These are phyloP conservation scores for Candidula unifasciata DNA, from an alignment of 2,888 invertebrate genomes.

Conservation along the genomic window DNA sequence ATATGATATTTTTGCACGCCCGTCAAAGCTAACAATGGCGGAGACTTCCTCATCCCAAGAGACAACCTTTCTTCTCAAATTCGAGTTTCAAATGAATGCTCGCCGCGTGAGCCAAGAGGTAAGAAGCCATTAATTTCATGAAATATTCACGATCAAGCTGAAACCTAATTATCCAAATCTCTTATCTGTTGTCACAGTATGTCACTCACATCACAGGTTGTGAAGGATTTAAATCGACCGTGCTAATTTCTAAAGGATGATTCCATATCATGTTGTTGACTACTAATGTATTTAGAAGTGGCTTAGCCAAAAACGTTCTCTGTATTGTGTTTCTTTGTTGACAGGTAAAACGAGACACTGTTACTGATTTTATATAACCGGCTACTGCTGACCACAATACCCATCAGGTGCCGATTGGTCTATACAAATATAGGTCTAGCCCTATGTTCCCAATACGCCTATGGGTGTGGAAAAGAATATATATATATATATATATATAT, in stretches of 20 bases:
- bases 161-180: constrained; percentile 7
- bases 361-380: too few relatives aligned
- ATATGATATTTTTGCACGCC: not conserved
- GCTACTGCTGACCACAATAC: too few relatives aligned
- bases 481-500: too few relatives aligned
- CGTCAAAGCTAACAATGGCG: not conserved
- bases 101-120: not conserved
- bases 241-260: not conserved
- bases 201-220: not conserved
- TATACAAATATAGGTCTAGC: too few relatives aligned
- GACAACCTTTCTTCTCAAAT: not conserved
- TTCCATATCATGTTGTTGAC: too few relatives aligned
- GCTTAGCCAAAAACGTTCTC: too few relatives aligned
- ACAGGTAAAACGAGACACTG: too few relatives aligned
- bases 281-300: too few relatives aligned
- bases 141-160: constrained; percentile 16
- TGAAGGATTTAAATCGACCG: not conserved
- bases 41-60: not conserved
- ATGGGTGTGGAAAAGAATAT: too few relatives aligned
- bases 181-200: not conserved
- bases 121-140: constrained; percentile 19
- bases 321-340: too few relatives aligned
- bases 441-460: too few relatives aligned
- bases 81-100: not conserved
- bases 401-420: too few relatives aligned